A percentile compares a stretch with the other conserved stretches of the same genome.
Conservation (phyloP, 1,140 invertebrate species). For the Anastrepha obliqua region DNA sequence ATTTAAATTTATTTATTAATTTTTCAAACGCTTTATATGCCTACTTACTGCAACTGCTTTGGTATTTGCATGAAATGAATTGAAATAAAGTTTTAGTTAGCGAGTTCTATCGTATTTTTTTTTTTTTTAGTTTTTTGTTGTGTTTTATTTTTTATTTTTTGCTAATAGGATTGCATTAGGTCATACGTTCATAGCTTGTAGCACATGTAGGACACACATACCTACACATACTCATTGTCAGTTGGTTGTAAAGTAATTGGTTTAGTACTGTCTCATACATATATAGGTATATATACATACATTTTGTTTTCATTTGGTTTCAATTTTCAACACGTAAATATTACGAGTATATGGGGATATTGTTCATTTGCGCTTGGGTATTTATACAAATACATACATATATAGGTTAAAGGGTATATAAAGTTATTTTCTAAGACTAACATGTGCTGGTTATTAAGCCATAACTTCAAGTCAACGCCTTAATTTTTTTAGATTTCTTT, state of each 20-base stretch:
- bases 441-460: neutral
- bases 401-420: constrained; percentile 25
- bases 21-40: neutral
- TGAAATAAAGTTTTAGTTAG: constrained; percentile 14
- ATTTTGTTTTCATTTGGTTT: neutral
- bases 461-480: neutral
- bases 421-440: neutral
- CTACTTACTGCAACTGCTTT: neutral
- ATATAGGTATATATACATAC: constrained; percentile 1
- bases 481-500: too few relatives aligned
- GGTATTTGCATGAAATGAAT: neutral
- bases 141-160: neutral
- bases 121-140: neutral
- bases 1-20: too few relatives aligned
- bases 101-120: neutral
- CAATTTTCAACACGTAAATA: constrained; percentile 27
- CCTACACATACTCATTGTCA: constrained; percentile 45
- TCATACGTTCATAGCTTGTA: neutral
- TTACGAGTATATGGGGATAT: constrained; percentile 48
- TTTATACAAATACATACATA: constrained; percentile 49
- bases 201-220: neutral
- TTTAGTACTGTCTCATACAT: constrained; percentile 40
- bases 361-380: constrained; percentile 42
- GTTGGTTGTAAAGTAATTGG: constrained; percentile 50
- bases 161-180: neutral